Conservation (phyloP, 2,113 vertebrate species). For the Rissa tridactyla region DNA sequence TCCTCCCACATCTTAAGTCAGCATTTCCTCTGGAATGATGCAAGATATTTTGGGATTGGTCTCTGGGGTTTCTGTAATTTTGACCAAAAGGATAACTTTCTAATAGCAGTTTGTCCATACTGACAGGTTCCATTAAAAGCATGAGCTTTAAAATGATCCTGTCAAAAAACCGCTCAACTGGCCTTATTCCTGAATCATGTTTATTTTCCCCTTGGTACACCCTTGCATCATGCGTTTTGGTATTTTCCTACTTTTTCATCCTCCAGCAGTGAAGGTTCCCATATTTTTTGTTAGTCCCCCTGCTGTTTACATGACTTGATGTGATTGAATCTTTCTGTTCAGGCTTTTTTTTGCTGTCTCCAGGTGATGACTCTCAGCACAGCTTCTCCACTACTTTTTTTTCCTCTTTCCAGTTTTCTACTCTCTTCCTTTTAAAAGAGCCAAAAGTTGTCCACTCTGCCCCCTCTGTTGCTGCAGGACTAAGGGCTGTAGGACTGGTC, state of each 20-base stretch:
- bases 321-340: background rate
- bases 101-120: background rate
- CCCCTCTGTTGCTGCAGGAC: background rate
- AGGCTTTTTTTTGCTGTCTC: background rate
- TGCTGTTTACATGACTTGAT: background rate
- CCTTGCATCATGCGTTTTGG: background rate
- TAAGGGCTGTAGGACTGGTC: background rate
- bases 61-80: background rate
- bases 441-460: background rate
- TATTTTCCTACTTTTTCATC: background rate
- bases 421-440: background rate
- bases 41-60: background rate
- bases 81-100: background rate
- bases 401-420: background rate
- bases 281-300: background rate
- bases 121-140: background rate
- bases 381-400: background rate
- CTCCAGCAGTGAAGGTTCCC: background rate
- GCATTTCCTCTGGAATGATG: background rate
- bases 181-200: background rate
- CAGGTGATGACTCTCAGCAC: background rate
- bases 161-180: background rate
- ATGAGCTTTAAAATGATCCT: background rate
- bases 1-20: background rate
- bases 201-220: conserved; percentile 22